Evolutionary conservation across 92 coral and sea anemone genomes (phyloP), one percentile per base, ranked within the genome.

Genomic region (Pocillopora meandrina): DNA sequence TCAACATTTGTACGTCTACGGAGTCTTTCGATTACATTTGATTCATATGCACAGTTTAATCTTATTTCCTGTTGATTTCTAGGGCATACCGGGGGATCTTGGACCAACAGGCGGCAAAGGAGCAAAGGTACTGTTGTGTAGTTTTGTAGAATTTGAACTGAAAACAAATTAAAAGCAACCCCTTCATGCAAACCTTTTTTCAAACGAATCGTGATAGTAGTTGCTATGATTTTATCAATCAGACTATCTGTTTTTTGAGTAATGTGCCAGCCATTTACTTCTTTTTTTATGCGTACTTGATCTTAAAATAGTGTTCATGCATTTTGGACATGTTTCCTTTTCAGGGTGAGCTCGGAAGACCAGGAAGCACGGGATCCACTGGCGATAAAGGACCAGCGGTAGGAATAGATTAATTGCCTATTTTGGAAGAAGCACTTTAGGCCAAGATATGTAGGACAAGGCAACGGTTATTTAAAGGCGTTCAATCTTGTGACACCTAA

Each of bases 31-130:
- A 70, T 70, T 31, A 5, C 47, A 74, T 3, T 17, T 26, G 65
- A 2, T 59, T 12, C 52, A 3, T 56, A 52, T 17, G 35, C 15
- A 16, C 57, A 14, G 13, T 13, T n/a, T 26, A 17, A 36, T 35
- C 6, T n/a, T 4, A 12, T 61, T 35, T 63, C 47, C 64, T 36
- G 36, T 20, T 17, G 33, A n/a, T 20, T 6, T 33, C 55, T 12
- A 82, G 86, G 86, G 86, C 13, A 19, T 18, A 61, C 55, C 86
- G 0, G 86, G 86, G 8, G 86, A 82, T 82, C 9, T 15, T 10
- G 86, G 86, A 62, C 65, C 49, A 61, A 61, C 86, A 5, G 86
- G 86, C 19, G 79, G 61, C 6, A 82, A 20, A 61, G 86, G 86
- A 7, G 63, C 33, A 14, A 64, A 82, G 86, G 86, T 82, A 61